Conservation (phyloP, 2,888 invertebrate species). For the Lottia gigantea region DNA sequence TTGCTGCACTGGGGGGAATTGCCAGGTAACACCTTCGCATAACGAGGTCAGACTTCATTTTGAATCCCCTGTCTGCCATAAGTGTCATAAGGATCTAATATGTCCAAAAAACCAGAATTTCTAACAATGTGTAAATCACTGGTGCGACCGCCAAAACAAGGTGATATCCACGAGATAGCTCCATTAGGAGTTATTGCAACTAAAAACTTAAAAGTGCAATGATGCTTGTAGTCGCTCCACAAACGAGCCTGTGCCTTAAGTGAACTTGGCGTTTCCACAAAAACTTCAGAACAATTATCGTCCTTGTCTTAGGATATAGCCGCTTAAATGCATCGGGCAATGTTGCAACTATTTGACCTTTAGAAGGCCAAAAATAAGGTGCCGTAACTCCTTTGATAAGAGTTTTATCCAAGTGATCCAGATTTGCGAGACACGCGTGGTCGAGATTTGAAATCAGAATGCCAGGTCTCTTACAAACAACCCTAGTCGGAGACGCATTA, state of each 20-base stretch:
- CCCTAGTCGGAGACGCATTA: constrained; percentile 24
- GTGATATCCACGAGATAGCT: constrained; percentile 27
- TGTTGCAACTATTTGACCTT: constrained; percentile 18
- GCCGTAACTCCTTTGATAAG: constrained; percentile 18
- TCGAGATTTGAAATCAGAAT: constrained; percentile 24
- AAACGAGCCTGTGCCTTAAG: constrained; percentile 24
- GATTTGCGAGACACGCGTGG: constrained; percentile 17
- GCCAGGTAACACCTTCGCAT: constrained; percentile 17
- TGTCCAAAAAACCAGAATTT: constrained; percentile 24
- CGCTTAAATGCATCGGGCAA: constrained; percentile 25
- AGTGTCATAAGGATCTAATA: constrained; percentile 28
- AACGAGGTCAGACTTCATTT: constrained; percentile 26
- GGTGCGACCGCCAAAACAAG: constrained; percentile 31
- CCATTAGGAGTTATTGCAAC: constrained; percentile 33
- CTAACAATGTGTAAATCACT: constrained; percentile 29
- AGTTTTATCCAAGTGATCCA: constrained; percentile 28
- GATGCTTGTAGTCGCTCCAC: constrained; percentile 34
- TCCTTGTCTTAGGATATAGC: constrained; percentile 19
- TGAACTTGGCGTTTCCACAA: constrained; percentile 24
- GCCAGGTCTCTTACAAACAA: constrained; percentile 19
- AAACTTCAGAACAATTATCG: constrained; percentile 31
- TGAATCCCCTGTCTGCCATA: constrained; percentile 35
- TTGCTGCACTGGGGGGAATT: constrained; percentile 25
- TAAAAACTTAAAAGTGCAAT: constrained; percentile 34
- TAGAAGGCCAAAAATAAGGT: constrained; percentile 26